Base-by-base conservation (phyloP, 2,797 vertebrate genomes). In the Crenuchus spilurus region DNA sequence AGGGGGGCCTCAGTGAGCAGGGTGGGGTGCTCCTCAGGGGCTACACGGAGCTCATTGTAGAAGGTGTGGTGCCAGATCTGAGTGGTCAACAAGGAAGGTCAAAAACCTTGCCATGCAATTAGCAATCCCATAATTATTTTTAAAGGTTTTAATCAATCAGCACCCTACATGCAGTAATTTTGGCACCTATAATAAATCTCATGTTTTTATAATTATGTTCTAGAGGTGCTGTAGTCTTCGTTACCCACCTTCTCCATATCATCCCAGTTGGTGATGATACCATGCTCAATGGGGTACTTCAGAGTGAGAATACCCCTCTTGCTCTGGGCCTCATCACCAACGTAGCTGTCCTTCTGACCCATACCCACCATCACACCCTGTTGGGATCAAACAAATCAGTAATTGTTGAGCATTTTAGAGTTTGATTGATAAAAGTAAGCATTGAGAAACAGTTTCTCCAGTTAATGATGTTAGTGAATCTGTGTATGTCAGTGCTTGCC, bases 51-150 rank as follows among this genome's bases (percentile, higher is more conserved):
- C 88, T 99, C 97, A 0, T 99, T 99, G 93, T 98, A 99, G 93
- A 99, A 98, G 83, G 97, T 98, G 87, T 99, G 97, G 80, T 99
- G 97, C 97, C 97, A 99, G 92, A 99, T 99, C 96, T 98, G 72
- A 48, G 26, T 63, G n/a, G 14, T 14, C 14, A 18, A 54, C 13
- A 54, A 48, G 6, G 20, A 42, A 54, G 5, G 6, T 22, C 20
- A 8, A 62, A 37, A 63, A 46, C 39, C n/a, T 24, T 44, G 10
- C 0, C 18, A 39, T 51, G 8, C 5, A 33, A n/a, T 70, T 14
- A 33, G 11, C 8, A 37, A 61, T 39, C 5, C 1, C 11, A 14
- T n/a, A n/a, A n/a, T n/a, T n/a, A n/a, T n/a, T n/a, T n/a, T n/a
- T n/a, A n/a, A n/a, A n/a, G n/a, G n/a, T n/a, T n/a, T n/a, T n/a